phyloP scores from a whole-genome alignment of 2,888 invertebrate species.

The Nebria salina region DNA sequence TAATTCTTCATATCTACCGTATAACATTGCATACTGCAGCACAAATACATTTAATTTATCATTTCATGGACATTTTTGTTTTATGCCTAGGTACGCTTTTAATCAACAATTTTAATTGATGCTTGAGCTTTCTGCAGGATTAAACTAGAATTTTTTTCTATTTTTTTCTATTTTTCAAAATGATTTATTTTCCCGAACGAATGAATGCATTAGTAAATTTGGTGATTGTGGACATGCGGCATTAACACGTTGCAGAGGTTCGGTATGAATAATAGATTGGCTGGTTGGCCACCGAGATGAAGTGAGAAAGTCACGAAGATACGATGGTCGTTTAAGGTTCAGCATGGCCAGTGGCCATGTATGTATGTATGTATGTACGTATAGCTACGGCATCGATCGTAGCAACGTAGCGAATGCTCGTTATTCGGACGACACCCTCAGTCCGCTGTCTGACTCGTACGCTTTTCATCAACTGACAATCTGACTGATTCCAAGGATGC shows the following conservation, averaged over 20 bases:
- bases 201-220: background rate
- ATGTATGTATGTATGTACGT: conserved; percentile 14
- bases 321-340: background rate
- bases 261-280: conserved; percentile 28
- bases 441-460: conserved; percentile 17
- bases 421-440: conserved; percentile 62
- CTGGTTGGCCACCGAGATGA: conserved; percentile 21
- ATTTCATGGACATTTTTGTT: too few species aligned
- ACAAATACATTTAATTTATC: too few species aligned
- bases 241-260: conserved; percentile 16
- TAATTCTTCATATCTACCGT: too few species aligned
- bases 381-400: conserved; percentile 35
- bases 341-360: background rate
- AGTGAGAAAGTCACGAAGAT: conserved; percentile 27
- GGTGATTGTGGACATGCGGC: background rate
- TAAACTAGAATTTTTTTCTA: too few species aligned
- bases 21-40: too few species aligned
- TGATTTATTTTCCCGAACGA: too few species aligned
- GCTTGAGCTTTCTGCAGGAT: too few species aligned
- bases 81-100: too few species aligned
- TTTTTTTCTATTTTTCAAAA: too few species aligned
- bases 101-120: too few species aligned
- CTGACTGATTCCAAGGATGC: conserved; percentile 13
- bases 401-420: conserved; percentile 51
- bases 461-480: conserved; percentile 5